Percentiles rank a stretch among this genome's conserved stretches.
Evolutionary conservation across 2,888 invertebrate genomes (phyloP).

Genomic region (Steinernema carpocapsae): DNA sequence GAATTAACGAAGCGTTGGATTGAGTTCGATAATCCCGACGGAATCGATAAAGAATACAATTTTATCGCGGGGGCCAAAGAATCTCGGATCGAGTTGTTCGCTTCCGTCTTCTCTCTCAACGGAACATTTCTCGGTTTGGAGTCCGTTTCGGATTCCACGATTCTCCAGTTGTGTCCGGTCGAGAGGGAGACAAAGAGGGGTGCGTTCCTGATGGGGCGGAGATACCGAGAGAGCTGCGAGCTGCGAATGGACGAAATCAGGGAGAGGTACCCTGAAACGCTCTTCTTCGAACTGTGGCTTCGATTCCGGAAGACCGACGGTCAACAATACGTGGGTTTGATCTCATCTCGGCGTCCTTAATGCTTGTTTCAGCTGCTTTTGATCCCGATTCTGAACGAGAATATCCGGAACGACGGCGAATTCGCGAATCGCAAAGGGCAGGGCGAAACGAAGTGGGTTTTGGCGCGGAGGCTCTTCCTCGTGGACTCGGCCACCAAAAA

Average conservation of each 20-base stretch:
- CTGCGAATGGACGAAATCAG: slow-evolving; percentile 44
- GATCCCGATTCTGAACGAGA: slow-evolving; percentile 74
- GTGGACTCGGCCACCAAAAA: slow-evolving; percentile 66
- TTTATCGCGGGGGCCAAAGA: slow-evolving; percentile 43
- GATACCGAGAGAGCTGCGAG: slow-evolving; percentile 59
- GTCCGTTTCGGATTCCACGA: slow-evolving; percentile 55
- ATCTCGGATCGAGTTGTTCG: slow-evolving; percentile 61
- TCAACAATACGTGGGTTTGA: slow-evolving; percentile 68
- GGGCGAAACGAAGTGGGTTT: slow-evolving; percentile 72
- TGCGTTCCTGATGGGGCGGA: slow-evolving; percentile 70
- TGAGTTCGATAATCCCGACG: slow-evolving; percentile 57
- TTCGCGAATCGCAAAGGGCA: slow-evolving; percentile 67
- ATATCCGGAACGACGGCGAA: slow-evolving; percentile 71
- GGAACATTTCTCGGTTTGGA: slow-evolving; percentile 69
- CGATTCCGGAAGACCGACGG: slow-evolving; percentile 68
- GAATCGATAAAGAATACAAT: slow-evolving; percentile 51
- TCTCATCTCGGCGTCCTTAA: slow-evolving; percentile 72
- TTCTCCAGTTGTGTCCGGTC: slow-evolving; percentile 69
- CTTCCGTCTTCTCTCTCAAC: slow-evolving; percentile 67
- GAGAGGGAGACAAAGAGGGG: slow-evolving; percentile 44
- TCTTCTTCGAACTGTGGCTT: slow-evolving; percentile 74
- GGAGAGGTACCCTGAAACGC: slow-evolving; percentile 36
- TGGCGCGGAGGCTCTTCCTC: slow-evolving; percentile 78
- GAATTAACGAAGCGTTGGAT: slow-evolving; percentile 57
- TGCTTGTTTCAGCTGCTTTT: slow-evolving; percentile 71